A percentile compares a stretch with the other conserved stretches of the same genome.
Evolutionary conservation across 2,113 vertebrate genomes (phyloP).

Genomic region (Ochotona curzoniae): DNA sequence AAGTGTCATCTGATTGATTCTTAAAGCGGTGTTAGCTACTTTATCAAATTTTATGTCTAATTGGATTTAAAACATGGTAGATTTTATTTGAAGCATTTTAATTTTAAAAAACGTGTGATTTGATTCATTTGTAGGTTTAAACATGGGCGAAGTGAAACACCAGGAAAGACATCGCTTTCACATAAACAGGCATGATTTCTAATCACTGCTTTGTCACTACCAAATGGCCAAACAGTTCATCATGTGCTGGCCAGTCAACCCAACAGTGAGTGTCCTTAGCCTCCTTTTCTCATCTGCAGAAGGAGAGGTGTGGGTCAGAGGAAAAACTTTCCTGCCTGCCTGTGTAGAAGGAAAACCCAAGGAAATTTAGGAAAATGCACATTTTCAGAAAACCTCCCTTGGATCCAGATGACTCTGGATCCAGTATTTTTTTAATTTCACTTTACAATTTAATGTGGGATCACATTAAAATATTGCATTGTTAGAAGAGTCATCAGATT

Average conservation of each 20-base stretch:
- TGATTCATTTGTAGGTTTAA: not conserved
- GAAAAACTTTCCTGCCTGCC: not conserved
- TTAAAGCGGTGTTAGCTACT: not conserved
- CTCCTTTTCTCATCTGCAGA: not conserved
- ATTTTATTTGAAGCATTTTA: slow-evolving; percentile 19
- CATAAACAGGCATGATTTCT: not conserved
- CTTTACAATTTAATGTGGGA: not conserved
- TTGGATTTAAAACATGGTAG: not conserved
- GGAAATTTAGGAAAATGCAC: not conserved
- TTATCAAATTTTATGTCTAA: slow-evolving; percentile 22
- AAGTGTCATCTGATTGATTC: slow-evolving; percentile 39
- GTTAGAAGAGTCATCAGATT: not conserved
- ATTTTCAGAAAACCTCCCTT: not conserved
- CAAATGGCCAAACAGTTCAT: not conserved
- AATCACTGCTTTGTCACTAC: not conserved
- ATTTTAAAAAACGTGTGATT: not conserved
- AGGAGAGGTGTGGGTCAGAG: no score
- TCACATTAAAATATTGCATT: not conserved
- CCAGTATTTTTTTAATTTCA: not conserved
- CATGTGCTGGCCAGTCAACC: not conserved
- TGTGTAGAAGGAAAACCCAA: not conserved
- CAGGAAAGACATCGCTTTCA: not conserved
- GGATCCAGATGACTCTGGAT: not conserved
- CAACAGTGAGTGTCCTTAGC: not conserved
- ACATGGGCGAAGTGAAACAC: not conserved